These are phyloP conservation scores for Umimayanthus kanabou DNA, from an alignment of 92 coral and sea anemone genomes.

Conservation along the genomic window DNA sequence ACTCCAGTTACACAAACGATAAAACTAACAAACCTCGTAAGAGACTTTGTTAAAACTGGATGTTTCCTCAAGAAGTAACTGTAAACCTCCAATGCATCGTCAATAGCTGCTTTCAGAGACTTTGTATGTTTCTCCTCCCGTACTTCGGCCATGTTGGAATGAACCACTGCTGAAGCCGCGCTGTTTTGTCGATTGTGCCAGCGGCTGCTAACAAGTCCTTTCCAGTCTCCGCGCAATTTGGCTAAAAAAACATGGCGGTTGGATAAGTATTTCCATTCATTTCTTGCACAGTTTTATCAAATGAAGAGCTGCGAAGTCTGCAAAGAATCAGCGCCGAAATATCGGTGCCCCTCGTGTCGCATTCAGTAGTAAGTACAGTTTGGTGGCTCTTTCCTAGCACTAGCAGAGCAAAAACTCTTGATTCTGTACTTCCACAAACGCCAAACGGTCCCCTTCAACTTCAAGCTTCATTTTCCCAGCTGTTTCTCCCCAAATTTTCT, in stretches of 20 bases:
- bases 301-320: slow-evolving; percentile 38
- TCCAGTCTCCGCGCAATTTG: slow-evolving; percentile 27
- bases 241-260: background rate
- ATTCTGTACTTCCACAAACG: too few relatives aligned
- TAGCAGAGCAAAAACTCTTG: background rate
- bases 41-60: slow-evolving; percentile 39
- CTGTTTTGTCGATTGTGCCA: background rate
- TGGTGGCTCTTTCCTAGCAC: background rate
- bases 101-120: slow-evolving; percentile 24
- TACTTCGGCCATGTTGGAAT: slow-evolving; percentile 1
- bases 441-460: too few relatives aligned
- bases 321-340: slow-evolving; percentile 30
- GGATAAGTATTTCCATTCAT: background rate
- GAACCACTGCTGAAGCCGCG: background rate
- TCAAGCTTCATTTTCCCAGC: too few relatives aligned
- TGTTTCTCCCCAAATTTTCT: too few relatives aligned
- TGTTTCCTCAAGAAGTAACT: slow-evolving; percentile 32
- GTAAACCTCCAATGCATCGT: slow-evolving; percentile 38
- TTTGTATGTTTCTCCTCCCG: background rate
- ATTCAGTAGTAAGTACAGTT: slow-evolving; percentile 31
- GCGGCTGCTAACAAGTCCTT: background rate
- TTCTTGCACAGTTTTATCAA: background rate
- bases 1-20: too few relatives aligned
- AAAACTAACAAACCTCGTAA: slow-evolving; percentile 22
- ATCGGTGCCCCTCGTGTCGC: slow-evolving; percentile 39